Evolutionary conservation across 2,797 vertebrate species (phyloP).

Genomic region (Neoniphon sammara): DNA sequence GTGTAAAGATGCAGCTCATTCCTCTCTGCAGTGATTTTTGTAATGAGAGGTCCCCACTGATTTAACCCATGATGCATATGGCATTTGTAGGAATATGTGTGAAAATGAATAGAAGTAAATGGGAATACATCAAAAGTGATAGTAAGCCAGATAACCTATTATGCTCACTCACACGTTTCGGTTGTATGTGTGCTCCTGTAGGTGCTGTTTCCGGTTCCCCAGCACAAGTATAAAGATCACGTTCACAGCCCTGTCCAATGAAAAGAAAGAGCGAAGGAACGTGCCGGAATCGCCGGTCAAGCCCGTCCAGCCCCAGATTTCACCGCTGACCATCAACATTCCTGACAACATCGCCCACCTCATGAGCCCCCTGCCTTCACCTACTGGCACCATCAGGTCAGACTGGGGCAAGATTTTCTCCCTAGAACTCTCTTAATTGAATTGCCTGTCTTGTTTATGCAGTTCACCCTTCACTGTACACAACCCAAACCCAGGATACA

Average conservation of each 20-base stretch:
- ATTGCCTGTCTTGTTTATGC: background rate
- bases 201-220: conserved; percentile 97
- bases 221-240: conserved; percentile 99
- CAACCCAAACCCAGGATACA: background rate
- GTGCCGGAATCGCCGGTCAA: conserved; percentile 92
- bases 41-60: background rate
- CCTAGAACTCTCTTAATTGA: background rate
- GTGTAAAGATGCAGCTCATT: background rate
- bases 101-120: background rate
- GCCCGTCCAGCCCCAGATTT: conserved; percentile 94
- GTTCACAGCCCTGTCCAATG: conserved; percentile 93
- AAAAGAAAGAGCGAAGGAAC: conserved; percentile 93
- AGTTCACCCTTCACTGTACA: background rate
- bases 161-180: background rate
- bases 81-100: background rate
- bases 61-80: background rate
- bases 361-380: conserved; percentile 96
- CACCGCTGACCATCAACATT: conserved; percentile 98
- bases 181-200: conserved; percentile 59
- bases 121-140: background rate
- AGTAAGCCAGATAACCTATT: background rate
- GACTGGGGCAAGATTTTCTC: background rate
- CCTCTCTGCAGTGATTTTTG: background rate
- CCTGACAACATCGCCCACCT: conserved; percentile 97
- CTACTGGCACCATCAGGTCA: conserved; percentile 97